Base-by-base conservation (phyloP, 2,888 invertebrate genomes). In the Aquatica leii region DNA sequence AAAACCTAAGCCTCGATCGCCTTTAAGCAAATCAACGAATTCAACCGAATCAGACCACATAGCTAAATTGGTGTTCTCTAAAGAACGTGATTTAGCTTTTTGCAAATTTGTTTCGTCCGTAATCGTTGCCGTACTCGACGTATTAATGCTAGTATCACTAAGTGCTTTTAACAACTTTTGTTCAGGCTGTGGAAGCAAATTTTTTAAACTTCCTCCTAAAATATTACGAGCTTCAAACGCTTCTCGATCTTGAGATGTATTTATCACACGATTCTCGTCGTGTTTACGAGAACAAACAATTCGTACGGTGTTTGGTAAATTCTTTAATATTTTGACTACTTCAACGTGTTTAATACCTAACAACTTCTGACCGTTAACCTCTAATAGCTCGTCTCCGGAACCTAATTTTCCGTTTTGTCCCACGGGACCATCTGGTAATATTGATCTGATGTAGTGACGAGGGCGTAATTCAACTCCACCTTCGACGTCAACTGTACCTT, bases 401-500 rank as follows among this genome's bases (percentile, higher is more conserved):
- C 87, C 87, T n/a, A 99, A 85, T 61, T 89, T 88, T 1, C 94
- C 95, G 78, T 96, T 95, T 71, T 90, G 87, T 1, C 97, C 98
- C 0, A 98, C 97, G 0, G 99, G 98, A 2, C 99, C 98, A 77
- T 98, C 96, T 6, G 95, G 93, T 64, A 98, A 86, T 71, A 99
- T 97, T 31, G 96, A 95, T 71, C 98, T 88, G 74, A 99, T 98
- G 79, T 97, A 98, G 84, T 98, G 98, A 84, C 98, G 98, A n/a
- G 99, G 98, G 72, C 97, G 88, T 40, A 97, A 90, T 84, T 99
- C 98, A 72, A 93, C 89, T 1, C 98, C 99, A 73, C 94, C 93
- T 83, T 98, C 98, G 18, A 99, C 97, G 78, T 99, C 98, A 11
- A 98, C 98, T 0, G 98, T 99, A 31, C 99, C 98, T 83, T 98